Evolutionary conservation across 2,888 invertebrate species (phyloP), one percentile per base, ranked within the genome.

Genomic region (Allolobophora icterica): DNA sequence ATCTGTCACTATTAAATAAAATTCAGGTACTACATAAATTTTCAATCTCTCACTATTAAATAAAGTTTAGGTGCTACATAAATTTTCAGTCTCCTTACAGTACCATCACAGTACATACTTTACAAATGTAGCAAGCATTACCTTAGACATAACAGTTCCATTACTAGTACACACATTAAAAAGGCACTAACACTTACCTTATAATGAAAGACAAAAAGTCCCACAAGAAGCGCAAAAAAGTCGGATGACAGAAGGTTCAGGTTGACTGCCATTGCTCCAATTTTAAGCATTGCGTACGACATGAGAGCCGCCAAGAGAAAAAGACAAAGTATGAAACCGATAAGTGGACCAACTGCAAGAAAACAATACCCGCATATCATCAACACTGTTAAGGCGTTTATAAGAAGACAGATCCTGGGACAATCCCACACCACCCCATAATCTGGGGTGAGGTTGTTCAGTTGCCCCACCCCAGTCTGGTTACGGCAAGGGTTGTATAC

Each of bases 191-290:
- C 33, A 92, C 94, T 95, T 94, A 97, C 97, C 96, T 97, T 97
- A 95, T 97, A 97, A 93, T 97, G 97, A 95, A 97, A 97, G 93
- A 97, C 96, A 94, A 97, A 96, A 95, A 98, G 97, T 93, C 98
- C 98, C 93, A 97, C 96, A 90, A 98, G 96, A 35, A 98, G 96
- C 8, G 97, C 97, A 95, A 98, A 98, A 95, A 97, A 98, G 95
- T 98, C 97, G 3, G 98, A 97, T 0, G 98, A 97, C 91, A 98
- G 96, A 92, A 98, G 96, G 21, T 97, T 97, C 93, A 98, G 95
- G 95, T 98, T 98, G 94, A 97, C 96, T 93, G 97, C 96, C 89
- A 98, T 97, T n/a, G 98, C 97, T 24, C 97, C 97, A 24, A 97
- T 97, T 94, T 97, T 96, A 94, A 97, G 96, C 92, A 98, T 96